Evolutionary conservation across 2,888 invertebrate genomes (phyloP), one percentile per base, ranked within the genome.

Genomic region (Cartodere bifasciata): DNA sequence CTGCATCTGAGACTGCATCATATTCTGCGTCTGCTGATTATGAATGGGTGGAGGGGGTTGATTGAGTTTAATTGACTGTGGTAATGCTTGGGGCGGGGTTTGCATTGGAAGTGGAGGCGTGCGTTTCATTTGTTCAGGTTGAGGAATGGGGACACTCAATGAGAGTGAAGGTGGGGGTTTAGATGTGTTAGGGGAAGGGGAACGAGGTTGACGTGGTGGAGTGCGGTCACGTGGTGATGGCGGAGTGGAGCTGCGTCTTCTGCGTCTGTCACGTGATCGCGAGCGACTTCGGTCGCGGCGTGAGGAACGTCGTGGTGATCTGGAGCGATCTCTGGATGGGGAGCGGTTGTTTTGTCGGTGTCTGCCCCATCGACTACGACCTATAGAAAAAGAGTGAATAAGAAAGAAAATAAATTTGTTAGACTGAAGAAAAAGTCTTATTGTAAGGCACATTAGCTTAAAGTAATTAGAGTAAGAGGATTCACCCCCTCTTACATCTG

Each of bases 281-380:
- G 35, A 35, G 15, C 27, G 35, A 16, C 31, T 31, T 12, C 23
- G 10, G 11, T 35, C 28, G 13, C 31, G 31, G 10, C n/a, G 6
- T 20, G 6, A n/a, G 20, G 20, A n/a, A 20, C 7, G 20, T 20
- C n/a, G 20, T 7, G 6, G 6, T n/a, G 31, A 28, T 4, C 27
- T 29, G 11, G 23, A 26, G 7, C 31, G 32, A 4, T 30, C 26
- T 13, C 34, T 29, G 10, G 34, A 34, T 10, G 29, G 29, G 24
- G 28, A 30, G 15, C 30, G 12, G 1, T 26, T 26, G 25, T 30
- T 30, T 17, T n/a, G n/a, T n/a, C n/a, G n/a, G n/a, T n/a, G n/a
- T n/a, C n/a, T n/a, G n/a, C n/a, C n/a, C n/a, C n/a, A n/a, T n/a
- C n/a, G n/a, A n/a, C n/a, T n/a, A n/a, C n/a, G n/a, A n/a, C n/a